These are phyloP conservation scores for Zingel zingel DNA, from an alignment of 2,113 vertebrate species.

Conservation along the genomic window DNA sequence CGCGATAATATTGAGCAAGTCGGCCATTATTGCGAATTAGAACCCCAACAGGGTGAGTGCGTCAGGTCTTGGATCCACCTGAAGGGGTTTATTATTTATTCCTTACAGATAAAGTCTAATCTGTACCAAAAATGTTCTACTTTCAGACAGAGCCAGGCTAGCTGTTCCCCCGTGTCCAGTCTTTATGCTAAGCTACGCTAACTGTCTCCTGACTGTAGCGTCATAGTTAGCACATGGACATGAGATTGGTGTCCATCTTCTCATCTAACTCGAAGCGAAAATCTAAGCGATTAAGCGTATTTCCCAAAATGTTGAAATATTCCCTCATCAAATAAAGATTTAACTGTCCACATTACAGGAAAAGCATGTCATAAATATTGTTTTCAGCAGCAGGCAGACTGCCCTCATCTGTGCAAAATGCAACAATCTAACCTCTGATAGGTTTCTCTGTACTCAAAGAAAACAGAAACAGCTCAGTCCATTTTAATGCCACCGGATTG, in stretches of 20 bases:
- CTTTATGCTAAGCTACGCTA: conserved; percentile 6
- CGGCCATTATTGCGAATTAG: too few relatives aligned
- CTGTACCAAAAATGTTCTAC: neutral
- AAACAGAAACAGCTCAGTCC: conserved; percentile 56
- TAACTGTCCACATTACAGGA: neutral
- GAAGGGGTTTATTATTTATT: too few relatives aligned
- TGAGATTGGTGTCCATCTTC: neutral
- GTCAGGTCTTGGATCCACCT: too few relatives aligned
- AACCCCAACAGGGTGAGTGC: too few relatives aligned
- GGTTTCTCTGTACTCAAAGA: conserved; percentile 40
- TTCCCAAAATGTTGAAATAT: neutral
- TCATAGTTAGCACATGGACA: neutral
- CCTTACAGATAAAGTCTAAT: too few relatives aligned
- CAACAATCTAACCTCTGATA: conserved; percentile 21
- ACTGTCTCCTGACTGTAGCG: neutral
- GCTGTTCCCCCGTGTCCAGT: neutral
- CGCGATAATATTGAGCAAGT: too few relatives aligned
- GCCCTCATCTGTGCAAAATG: conserved; percentile 33
- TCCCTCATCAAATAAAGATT: neutral
- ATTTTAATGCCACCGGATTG: conserved; percentile 42
- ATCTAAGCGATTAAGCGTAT: neutral
- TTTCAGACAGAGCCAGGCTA: neutral
- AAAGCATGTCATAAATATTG: neutral
- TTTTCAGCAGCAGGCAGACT: conserved; percentile 25
- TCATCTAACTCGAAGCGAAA: neutral